These are phyloP conservation scores for Cyphomyrus plagiostoma DNA, from an alignment of 2,113 vertebrate species.

Conservation along the genomic window DNA sequence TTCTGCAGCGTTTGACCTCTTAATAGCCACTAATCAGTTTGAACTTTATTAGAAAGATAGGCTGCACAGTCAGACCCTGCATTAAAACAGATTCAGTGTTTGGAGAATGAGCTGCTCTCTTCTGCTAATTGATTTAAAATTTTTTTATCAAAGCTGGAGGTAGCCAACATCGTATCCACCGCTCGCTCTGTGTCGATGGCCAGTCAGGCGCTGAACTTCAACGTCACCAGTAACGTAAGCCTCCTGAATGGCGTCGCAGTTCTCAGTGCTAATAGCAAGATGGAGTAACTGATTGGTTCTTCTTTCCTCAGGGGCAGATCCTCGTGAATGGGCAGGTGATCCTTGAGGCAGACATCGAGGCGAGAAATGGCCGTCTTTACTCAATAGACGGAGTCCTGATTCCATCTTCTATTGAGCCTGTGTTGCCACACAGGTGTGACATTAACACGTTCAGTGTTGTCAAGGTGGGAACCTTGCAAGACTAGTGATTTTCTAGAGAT, in stretches of 20 bases:
- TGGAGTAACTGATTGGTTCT: neutral
- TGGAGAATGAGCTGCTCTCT: neutral
- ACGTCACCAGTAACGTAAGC: constrained; percentile 70
- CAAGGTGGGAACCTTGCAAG: constrained; percentile 55
- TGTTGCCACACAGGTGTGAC: constrained; percentile 81
- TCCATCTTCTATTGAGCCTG: constrained; percentile 76
- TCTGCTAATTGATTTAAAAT: neutral
- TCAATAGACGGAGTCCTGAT: constrained; percentile 71
- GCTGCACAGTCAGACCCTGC: neutral
- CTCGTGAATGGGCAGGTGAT: constrained; percentile 63
- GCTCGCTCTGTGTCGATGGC: constrained; percentile 66
- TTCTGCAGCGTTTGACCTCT: neutral
- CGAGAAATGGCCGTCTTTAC: constrained; percentile 80
- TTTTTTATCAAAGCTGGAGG: constrained; percentile 62
- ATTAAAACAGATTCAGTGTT: neutral
- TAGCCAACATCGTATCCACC: constrained; percentile 65
- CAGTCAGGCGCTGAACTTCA: constrained; percentile 73
- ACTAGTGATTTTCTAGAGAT: neutral
- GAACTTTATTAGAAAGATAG: neutral
- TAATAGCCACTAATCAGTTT: neutral
- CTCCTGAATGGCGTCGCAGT: neutral
- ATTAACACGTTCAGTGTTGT: constrained; percentile 45
- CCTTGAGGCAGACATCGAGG: constrained; percentile 70
- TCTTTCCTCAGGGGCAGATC: constrained; percentile 69
- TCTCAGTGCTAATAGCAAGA: neutral